Evolutionary conservation across 2,797 vertebrate species (phyloP).

Genomic region (Caiman crocodilus): DNA sequence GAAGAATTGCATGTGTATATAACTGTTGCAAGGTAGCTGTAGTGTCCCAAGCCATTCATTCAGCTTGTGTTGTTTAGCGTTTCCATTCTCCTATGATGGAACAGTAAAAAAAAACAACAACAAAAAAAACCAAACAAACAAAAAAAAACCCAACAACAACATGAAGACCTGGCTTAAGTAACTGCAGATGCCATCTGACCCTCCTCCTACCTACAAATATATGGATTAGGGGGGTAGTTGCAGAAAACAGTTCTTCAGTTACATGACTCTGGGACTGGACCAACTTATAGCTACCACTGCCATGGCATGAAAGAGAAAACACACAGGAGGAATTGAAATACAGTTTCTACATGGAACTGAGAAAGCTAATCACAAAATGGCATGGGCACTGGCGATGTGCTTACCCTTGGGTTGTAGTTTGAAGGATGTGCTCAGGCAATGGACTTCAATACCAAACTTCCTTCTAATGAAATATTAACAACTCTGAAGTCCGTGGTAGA

Average conservation of each 20-base stretch:
- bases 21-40: constrained; percentile 7
- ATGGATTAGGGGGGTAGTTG: not conserved
- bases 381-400: not conserved
- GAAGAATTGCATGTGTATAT: not conserved
- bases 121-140: no score
- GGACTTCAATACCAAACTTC: not conserved
- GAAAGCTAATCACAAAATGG: not conserved
- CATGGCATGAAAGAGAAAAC: rapidly evolving
- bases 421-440: not conserved
- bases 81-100: not conserved
- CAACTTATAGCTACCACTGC: not conserved
- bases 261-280: not conserved
- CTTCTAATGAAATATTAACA: not conserved
- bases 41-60: not conserved
- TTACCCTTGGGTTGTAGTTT: not conserved
- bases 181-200: not conserved
- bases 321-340: not conserved
- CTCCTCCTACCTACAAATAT: not conserved
- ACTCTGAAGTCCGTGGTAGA: not conserved
- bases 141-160: no score
- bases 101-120: not conserved
- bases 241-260: not conserved
- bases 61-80: not conserved
- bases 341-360: not conserved
- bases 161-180: not conserved